Percentiles rank a stretch among this genome's conserved stretches.
Conservation (phyloP, 2,888 invertebrate species). For the Dioctria linearis region DNA sequence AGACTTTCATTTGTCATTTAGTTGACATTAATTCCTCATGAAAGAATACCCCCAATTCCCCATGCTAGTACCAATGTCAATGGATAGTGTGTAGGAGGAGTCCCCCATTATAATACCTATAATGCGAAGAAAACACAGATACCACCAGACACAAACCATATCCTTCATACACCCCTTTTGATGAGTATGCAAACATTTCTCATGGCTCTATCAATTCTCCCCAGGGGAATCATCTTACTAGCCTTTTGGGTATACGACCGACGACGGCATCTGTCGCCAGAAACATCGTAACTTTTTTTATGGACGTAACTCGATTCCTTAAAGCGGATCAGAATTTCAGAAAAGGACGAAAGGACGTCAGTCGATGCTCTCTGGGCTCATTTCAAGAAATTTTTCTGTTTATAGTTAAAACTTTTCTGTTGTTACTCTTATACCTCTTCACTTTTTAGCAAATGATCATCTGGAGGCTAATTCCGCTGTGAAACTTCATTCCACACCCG, state of each 20-base stretch:
- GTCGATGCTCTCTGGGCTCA: slow-evolving; percentile 11
- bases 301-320: slow-evolving; percentile 24
- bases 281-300: slow-evolving; percentile 40
- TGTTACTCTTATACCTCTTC: slow-evolving; percentile 2
- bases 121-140: too few relatives aligned
- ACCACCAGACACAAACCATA: too few relatives aligned
- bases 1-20: slow-evolving; percentile 22
- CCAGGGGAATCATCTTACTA: not conserved
- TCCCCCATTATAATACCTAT: too few relatives aligned
- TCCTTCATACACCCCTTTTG: not conserved
- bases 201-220: slow-evolving; percentile 39
- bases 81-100: not conserved
- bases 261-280: slow-evolving; percentile 41
- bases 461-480: slow-evolving; percentile 42
- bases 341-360: slow-evolving; percentile 25
- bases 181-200: slow-evolving; percentile 46
- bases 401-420: slow-evolving; percentile 35
- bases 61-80: too few relatives aligned
- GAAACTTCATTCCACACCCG: slow-evolving; percentile 17
- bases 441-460: slow-evolving; percentile 23
- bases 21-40: slow-evolving; percentile 27
- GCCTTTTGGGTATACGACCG: not conserved
- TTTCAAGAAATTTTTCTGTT: slow-evolving; percentile 30
- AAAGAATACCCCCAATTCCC: not conserved
- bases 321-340: slow-evolving; percentile 26